phyloP scores from a whole-genome alignment of 2,797 vertebrate species.

The Pygocentrus nattereri region DNA sequence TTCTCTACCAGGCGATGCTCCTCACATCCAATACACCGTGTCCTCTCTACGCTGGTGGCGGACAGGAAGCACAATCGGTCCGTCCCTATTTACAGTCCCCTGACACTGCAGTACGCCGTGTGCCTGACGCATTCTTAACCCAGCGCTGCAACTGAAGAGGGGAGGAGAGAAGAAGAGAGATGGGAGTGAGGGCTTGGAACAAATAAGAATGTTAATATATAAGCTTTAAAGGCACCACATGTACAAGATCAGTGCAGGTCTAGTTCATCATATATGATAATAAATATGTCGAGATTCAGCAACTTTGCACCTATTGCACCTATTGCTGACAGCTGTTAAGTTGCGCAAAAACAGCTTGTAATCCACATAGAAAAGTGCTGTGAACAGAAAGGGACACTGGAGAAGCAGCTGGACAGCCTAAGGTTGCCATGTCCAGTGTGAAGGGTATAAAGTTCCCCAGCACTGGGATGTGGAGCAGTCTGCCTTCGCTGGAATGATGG shows the following conservation, averaged over 20 bases:
- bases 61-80: conserved; percentile 75
- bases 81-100: conserved; percentile 82
- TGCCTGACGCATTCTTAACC: conserved; percentile 68
- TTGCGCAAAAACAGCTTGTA: background rate
- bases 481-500: too few species aligned
- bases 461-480: too few species aligned
- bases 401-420: too few species aligned
- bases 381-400: background rate
- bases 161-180: conserved; percentile 14
- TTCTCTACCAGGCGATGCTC: conserved; percentile 39
- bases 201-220: background rate
- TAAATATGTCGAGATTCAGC: background rate
- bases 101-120: conserved; percentile 70
- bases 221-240: background rate
- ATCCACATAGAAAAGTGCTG: too few species aligned
- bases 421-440: too few species aligned
- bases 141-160: conserved; percentile 48
- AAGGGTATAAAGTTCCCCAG: too few species aligned
- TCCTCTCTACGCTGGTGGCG: conserved; percentile 64
- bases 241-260: background rate
- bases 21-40: conserved; percentile 46
- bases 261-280: background rate
- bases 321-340: background rate
- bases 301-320: background rate
- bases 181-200: conserved; percentile 9